Conservation (phyloP, 2,797 vertebrate species). For the Miichthys miiuy region DNA sequence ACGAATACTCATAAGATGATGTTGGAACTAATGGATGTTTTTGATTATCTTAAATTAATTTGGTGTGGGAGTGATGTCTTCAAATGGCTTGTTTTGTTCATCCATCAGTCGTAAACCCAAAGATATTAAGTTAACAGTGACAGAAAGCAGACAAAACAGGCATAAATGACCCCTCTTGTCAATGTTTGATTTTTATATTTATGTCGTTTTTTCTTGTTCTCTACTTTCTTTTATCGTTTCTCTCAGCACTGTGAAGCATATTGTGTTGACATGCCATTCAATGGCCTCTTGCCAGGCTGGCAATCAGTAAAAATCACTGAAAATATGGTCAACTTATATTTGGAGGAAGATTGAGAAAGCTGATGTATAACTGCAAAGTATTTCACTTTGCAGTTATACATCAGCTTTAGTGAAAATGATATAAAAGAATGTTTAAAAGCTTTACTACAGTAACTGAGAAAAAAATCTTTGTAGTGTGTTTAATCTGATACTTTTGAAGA, state of each 20-base stretch:
- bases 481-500: no score
- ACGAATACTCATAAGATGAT: background rate
- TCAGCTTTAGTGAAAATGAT: no score
- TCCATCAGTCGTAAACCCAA: background rate
- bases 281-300: no score
- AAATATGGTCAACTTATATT: no score
- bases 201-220: background rate
- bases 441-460: no score
- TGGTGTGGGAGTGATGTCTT: background rate
- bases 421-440: no score
- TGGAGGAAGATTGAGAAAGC: no score
- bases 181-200: background rate
- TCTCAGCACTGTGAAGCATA: background rate
- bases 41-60: background rate
- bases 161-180: background rate
- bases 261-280: no score
- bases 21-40: background rate
- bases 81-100: background rate
- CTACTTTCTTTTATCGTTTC: background rate
- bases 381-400: no score
- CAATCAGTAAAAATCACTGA: no score
- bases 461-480: no score
- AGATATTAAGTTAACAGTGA: background rate
- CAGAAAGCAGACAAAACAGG: background rate
- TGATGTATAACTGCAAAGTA: no score